Evolutionary conservation across 2,888 invertebrate genomes (phyloP), one percentile per base, ranked within the genome.

Genomic region (Ganaspis brasiliensis): DNA sequence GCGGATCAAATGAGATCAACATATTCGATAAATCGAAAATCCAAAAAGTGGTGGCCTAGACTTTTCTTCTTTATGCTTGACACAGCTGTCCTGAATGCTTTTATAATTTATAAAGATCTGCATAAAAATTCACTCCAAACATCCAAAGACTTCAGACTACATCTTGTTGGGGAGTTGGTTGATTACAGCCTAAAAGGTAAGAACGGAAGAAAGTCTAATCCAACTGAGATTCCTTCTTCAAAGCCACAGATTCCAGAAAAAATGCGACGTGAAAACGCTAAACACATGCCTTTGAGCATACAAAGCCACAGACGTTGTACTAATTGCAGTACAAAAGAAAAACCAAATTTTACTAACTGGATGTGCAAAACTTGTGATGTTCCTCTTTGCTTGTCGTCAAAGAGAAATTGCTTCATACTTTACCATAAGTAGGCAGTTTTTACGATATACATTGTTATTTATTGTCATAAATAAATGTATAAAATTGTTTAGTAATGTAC

Each of bases 61-160:
- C 76, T 80, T 37, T 82, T 79, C 37, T 76, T 74, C 56, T 75
- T 76, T 37, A 24, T 78, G 40, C 12, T 79, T 49, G 75, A 79
- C 26, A 55, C 45, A 73, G 49, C 72, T 14, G 72, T 77, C 24
- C 16, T 35, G 1, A 77, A 77, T 56, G 77, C 72, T 1, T 76
- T 57, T 49, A 75, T 77, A n/a, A 71, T 75, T 55, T 75, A 79
- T 40, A 31, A 16, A 24, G 14, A n/a, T 61, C 24, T 70, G 37
- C 31, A 31, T 31, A 31, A 6, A 31, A 31, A 31, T 31, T 31
- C 31, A 31, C 31, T 2, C 2, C 6, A 31, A 2, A 4, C 31
- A 6, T 31, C 31, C 31, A 31, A 31, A 31, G 31, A 31, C 37
- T 74, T 74, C 35, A 70, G 76, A 55, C 71, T 76, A 2, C 31